A percentile compares a stretch with the other conserved stretches of the same genome.
Evolutionary conservation across 2,888 invertebrate genomes (phyloP).

Genomic region (Cheilosia vulpina): DNA sequence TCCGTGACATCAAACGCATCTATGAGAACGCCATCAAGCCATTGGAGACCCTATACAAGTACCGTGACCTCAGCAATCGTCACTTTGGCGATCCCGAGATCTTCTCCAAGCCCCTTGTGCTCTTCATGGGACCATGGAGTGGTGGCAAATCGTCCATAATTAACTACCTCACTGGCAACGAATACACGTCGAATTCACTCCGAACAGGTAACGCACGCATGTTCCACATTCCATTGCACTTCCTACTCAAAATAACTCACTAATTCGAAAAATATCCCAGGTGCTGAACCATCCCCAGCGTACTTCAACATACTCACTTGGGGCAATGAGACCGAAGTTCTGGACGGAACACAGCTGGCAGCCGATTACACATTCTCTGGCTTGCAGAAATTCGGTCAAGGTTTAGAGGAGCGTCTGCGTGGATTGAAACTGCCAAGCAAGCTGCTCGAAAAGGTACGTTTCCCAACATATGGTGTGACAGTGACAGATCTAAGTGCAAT

Average conservation of each 20-base stretch:
- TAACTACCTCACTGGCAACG: slow-evolving; percentile 95
- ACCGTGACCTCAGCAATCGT: slow-evolving; percentile 94
- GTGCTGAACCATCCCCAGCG: slow-evolving; percentile 96
- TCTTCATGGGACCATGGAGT: slow-evolving; percentile 98
- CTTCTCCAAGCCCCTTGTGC: slow-evolving; percentile 95
- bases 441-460: slow-evolving; percentile 92
- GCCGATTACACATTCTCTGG: slow-evolving; percentile 97
- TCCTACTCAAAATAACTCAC: background rate
- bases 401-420: slow-evolving; percentile 93
- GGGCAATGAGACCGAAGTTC: slow-evolving; percentile 92
- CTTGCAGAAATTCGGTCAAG: slow-evolving; percentile 97
- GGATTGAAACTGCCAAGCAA: slow-evolving; percentile 92
- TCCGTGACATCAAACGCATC: slow-evolving; percentile 92
- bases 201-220: slow-evolving; percentile 89
- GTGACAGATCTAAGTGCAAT: slow-evolving; percentile 22
- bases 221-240: slow-evolving; percentile 3
- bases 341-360: slow-evolving; percentile 97
- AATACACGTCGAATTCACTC: slow-evolving; percentile 92
- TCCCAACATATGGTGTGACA: slow-evolving; percentile 2
- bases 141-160: slow-evolving; percentile 97
- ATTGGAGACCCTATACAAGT: slow-evolving; percentile 94
- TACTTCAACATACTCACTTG: slow-evolving; percentile 96
- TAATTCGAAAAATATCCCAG: slow-evolving; percentile 83
- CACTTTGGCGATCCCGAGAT: slow-evolving; percentile 97
- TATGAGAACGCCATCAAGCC: slow-evolving; percentile 95